These are phyloP conservation scores for Mus caroli DNA, from an alignment of 2,797 vertebrate species.

Conservation along the genomic window DNA sequence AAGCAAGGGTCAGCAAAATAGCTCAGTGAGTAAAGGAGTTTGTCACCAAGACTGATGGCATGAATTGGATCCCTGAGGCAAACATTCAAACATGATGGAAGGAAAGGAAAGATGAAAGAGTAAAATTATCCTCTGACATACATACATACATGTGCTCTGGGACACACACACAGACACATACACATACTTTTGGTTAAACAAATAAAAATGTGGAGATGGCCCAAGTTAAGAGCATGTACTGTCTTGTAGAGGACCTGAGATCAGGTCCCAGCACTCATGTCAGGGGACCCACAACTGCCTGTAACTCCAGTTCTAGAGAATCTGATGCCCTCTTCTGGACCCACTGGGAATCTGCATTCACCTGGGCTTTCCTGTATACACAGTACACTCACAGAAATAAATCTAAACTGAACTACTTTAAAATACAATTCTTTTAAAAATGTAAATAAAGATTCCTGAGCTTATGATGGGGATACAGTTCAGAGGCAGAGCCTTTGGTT, in stretches of 20 bases:
- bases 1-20: no score
- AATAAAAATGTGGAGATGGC: not conserved
- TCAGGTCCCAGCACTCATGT: not conserved
- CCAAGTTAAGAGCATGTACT: not conserved
- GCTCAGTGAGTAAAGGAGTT: no score
- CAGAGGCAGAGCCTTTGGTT: not conserved
- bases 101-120: no score
- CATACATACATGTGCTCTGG: no score
- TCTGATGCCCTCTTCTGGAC: not conserved
- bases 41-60: no score
- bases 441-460: not conserved
- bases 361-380: not conserved
- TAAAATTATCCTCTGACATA: no score
- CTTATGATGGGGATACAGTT: not conserved
- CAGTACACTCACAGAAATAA: not conserved
- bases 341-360: no score
- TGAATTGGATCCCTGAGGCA: no score
- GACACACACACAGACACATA: no score
- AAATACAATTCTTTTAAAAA: not conserved
- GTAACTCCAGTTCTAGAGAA: not conserved
- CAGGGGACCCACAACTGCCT: not conserved
- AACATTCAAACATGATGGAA: no score
- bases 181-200: not conserved
- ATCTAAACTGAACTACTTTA: not conserved
- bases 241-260: not conserved